These are phyloP conservation scores for Hydrozoanthus gracilis DNA, from an alignment of 92 coral and sea anemone genomes.

Conservation along the genomic window DNA sequence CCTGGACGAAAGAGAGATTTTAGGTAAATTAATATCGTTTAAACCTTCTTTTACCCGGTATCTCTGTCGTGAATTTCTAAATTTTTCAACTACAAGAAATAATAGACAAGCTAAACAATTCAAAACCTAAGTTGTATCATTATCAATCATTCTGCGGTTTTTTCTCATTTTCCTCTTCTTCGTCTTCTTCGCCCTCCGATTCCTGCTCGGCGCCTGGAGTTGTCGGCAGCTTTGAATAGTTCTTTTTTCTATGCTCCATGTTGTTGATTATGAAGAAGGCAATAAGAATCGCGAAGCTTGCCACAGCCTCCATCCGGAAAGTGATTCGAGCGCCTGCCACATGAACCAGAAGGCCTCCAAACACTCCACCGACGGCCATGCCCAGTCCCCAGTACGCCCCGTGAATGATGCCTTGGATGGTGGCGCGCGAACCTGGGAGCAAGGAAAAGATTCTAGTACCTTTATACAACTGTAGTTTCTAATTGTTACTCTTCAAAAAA, in stretches of 20 bases:
- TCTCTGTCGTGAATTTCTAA: too few relatives aligned
- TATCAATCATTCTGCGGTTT: constrained; percentile 6
- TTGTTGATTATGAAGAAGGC: constrained; percentile 72
- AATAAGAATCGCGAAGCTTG: constrained; percentile 71
- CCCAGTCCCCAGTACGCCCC: constrained; percentile 97
- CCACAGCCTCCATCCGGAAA: constrained; percentile 77
- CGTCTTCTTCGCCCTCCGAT: constrained; percentile 42
- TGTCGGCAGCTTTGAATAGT: constrained; percentile 52
- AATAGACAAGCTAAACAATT: not conserved
- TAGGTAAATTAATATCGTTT: too few relatives aligned
- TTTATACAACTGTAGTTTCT: not conserved
- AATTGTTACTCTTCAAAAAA: too few relatives aligned
- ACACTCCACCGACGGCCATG: constrained; percentile 88
- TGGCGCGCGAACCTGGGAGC: constrained; percentile 77
- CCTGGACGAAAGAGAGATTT: too few relatives aligned
- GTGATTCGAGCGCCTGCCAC: constrained; percentile 84
- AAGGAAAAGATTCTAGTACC: not conserved
- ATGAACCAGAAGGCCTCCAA: constrained; percentile 85
- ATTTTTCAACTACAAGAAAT: too few relatives aligned
- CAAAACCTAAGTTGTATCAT: not conserved
- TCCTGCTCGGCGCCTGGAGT: constrained; percentile 50
- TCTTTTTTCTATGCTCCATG: constrained; percentile 49
- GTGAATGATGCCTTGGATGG: constrained; percentile 90
- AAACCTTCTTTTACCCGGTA: too few relatives aligned
- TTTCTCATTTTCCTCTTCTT: not conserved